Percentiles rank a stretch among this genome's conserved stretches.
phyloP scores from a whole-genome alignment of 1,140 invertebrate species.

The Camponotus vicinus region DNA sequence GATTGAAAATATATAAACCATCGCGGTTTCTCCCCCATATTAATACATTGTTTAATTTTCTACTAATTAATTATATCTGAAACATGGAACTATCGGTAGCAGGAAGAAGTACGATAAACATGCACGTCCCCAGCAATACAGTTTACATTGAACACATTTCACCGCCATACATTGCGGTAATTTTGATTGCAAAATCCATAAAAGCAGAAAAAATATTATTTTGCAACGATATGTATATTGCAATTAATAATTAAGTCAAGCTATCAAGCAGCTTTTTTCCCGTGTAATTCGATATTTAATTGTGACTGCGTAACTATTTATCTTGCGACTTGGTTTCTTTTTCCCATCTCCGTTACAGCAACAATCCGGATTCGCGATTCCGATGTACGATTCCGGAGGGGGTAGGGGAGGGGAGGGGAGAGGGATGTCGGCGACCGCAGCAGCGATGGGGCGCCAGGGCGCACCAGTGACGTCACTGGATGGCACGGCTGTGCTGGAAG shows the following conservation, averaged over 20 bases:
- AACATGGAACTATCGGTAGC: not conserved
- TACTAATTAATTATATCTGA: not conserved
- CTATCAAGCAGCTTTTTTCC: conserved; percentile 16
- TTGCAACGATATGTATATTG: not conserved
- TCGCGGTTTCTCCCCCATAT: not conserved
- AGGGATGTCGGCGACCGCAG: conserved; percentile 62
- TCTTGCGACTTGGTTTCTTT: conserved; percentile 7
- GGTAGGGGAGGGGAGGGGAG: not conserved
- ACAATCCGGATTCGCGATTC: conserved; percentile 30
- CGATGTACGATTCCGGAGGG: not conserved
- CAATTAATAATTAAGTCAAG: conserved; percentile 35
- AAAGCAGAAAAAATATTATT: not conserved
- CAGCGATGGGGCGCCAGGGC: conserved; percentile 80
- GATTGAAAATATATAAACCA: not conserved
- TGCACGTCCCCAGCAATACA: not conserved
- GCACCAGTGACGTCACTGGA: conserved; percentile 81
- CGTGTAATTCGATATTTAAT: conserved; percentile 6
- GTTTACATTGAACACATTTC: not conserved
- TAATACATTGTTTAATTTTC: not conserved
- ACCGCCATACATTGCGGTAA: not conserved
- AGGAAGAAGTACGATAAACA: not conserved
- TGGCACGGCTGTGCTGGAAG: conserved; percentile 62
- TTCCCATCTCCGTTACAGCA: not conserved
- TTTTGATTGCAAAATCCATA: conserved; percentile 1
- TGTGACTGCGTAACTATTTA: conserved; percentile 19